Conservation (phyloP, 2,888 invertebrate genomes). For the Allolobophora icterica region DNA sequence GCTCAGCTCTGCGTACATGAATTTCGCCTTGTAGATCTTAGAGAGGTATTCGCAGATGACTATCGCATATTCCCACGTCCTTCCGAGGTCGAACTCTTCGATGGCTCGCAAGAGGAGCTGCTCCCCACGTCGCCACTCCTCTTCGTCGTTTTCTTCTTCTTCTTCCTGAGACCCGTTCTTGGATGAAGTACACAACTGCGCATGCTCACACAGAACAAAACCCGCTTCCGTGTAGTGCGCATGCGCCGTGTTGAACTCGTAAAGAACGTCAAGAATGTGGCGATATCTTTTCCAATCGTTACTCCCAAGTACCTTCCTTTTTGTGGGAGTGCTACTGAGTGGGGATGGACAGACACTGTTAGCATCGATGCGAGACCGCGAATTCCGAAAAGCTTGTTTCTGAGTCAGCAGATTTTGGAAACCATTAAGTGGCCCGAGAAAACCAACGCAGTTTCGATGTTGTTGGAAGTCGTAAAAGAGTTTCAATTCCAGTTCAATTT, state of each 20-base stretch:
- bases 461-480: background rate
- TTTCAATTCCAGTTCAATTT: background rate
- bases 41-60: background rate
- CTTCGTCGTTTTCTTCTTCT: background rate
- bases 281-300: background rate
- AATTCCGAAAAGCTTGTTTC: no score
- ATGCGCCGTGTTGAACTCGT: slow-evolving; percentile 12
- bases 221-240: background rate
- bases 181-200: background rate
- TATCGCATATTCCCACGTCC: background rate
- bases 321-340: background rate
- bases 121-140: background rate
- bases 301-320: background rate
- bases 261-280: background rate
- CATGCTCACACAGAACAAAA: background rate
- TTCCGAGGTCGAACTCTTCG: background rate
- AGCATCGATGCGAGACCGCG: no score
- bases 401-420: no score
- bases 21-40: background rate
- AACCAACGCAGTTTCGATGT: background rate
- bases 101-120: background rate
- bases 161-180: background rate
- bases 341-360: background rate
- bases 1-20: slow-evolving; percentile 20
- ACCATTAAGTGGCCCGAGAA: background rate